Conservation (phyloP, 2,888 invertebrate genomes). For the Ellobium chinense region DNA sequence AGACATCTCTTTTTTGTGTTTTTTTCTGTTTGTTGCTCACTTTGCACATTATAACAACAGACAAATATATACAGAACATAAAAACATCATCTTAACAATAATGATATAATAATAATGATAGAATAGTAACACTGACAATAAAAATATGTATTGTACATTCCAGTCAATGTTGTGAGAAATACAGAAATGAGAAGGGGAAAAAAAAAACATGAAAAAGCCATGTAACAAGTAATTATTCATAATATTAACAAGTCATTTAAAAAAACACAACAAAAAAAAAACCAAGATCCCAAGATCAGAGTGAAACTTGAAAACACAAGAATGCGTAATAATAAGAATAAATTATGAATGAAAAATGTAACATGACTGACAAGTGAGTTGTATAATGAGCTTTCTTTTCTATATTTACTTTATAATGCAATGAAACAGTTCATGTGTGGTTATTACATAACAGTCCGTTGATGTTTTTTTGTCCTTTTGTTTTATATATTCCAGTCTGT, state of each 20-base stretch:
- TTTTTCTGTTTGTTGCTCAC: slow-evolving; percentile 14
- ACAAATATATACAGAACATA: slow-evolving; percentile 31
- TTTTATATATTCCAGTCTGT: neutral
- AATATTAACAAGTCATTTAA: slow-evolving; percentile 25
- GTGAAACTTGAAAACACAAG: slow-evolving; percentile 12
- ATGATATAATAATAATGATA: slow-evolving; percentile 13
- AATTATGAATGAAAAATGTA: slow-evolving; percentile 29
- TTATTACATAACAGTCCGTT: too few species aligned
- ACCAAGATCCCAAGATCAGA: slow-evolving; percentile 22
- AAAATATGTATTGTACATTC: slow-evolving; percentile 23
- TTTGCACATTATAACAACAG: slow-evolving; percentile 20
- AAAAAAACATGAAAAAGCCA: neutral
- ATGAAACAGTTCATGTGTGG: neutral
- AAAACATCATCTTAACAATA: slow-evolving; percentile 25
- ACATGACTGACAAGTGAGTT: slow-evolving; percentile 23
- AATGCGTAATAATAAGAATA: neutral
- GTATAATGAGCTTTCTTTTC: neutral
- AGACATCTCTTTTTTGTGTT: neutral
- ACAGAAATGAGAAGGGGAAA: neutral
- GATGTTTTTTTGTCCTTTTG: too few species aligned
- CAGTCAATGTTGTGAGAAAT: slow-evolving; percentile 26
- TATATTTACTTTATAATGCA: too few species aligned
- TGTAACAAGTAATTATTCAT: neutral
- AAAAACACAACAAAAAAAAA: too few species aligned
- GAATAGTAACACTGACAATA: slow-evolving; percentile 30